Conservation (phyloP, 2,797 vertebrate genomes). For the Platalea minor region DNA sequence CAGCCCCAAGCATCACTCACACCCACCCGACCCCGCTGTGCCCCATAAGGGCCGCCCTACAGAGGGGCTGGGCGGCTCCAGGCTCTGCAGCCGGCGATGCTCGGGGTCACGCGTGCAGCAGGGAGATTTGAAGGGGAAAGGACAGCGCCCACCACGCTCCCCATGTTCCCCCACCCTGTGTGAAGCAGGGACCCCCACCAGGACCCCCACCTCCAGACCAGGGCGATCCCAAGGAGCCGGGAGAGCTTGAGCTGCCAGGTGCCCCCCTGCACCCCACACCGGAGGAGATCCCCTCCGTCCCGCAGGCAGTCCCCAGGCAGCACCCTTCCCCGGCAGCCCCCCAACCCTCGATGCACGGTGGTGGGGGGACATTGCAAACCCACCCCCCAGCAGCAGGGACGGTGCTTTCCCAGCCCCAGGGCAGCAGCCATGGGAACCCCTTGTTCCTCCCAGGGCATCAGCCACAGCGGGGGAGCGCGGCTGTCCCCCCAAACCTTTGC, state of each 20-base stretch:
- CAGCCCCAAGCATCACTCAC: neutral
- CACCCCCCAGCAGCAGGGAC: neutral
- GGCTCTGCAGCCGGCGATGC: neutral
- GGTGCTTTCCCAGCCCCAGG: fast-evolving
- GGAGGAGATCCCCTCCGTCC: neutral
- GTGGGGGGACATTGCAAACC: neutral
- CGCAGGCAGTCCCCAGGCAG: neutral
- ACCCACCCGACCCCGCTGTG: fast-evolving
- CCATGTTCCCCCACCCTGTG: fast-evolving
- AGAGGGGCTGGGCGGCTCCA: neutral
- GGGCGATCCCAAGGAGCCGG: neutral
- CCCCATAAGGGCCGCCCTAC: neutral
- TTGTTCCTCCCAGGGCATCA: neutral
- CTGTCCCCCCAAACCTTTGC: neutral
- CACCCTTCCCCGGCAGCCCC: neutral
- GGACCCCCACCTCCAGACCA: neutral
- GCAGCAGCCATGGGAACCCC: neutral
- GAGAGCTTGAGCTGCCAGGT: neutral
- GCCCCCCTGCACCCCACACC: neutral
- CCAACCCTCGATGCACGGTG: fast-evolving
- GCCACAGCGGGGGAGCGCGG: fast-evolving
- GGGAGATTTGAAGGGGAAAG: neutral
- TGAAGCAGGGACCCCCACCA: neutral
- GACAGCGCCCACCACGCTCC: fast-evolving
- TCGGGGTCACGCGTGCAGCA: fast-evolving